Evolutionary conservation across 2,113 vertebrate species (phyloP).

Genomic region (Platichthys stellatus): DNA sequence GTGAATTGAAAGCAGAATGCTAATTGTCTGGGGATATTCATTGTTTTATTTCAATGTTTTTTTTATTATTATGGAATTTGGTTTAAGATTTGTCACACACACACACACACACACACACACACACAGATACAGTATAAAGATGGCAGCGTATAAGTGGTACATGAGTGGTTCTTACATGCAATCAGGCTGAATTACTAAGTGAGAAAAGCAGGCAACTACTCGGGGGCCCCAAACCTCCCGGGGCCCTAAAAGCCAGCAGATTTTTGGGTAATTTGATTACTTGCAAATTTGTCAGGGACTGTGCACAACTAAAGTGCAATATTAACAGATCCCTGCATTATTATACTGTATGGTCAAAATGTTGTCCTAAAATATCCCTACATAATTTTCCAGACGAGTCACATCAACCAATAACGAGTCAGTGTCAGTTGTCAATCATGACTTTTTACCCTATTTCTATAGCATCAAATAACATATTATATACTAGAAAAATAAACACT

Average conservation of each 20-base stretch:
- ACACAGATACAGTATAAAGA: not conserved
- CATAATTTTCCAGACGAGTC: no score
- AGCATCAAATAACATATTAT: no score
- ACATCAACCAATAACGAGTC: no score
- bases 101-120: no score
- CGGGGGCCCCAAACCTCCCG: not conserved
- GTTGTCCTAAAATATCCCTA: no score
- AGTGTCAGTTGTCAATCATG: no score
- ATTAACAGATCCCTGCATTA: not conserved
- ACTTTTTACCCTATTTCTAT: no score
- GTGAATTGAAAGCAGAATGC: no score
- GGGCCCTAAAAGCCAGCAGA: not conserved
- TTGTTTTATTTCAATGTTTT: not conserved
- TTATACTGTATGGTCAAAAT: no score
- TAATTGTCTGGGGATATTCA: not conserved
- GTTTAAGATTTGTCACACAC: not conserved
- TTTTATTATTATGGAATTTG: not conserved
- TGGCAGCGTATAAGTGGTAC: not conserved
- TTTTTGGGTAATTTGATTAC: not conserved
- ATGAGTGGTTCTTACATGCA: not conserved
- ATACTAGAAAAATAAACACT: no score
- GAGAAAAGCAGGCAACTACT: not conserved
- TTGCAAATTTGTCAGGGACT: conserved; percentile 3
- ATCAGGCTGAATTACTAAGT: not conserved
- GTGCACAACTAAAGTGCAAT: not conserved